These are phyloP conservation scores for Lucifuga dentata DNA, from an alignment of 2,113 vertebrate species.

Conservation along the genomic window DNA sequence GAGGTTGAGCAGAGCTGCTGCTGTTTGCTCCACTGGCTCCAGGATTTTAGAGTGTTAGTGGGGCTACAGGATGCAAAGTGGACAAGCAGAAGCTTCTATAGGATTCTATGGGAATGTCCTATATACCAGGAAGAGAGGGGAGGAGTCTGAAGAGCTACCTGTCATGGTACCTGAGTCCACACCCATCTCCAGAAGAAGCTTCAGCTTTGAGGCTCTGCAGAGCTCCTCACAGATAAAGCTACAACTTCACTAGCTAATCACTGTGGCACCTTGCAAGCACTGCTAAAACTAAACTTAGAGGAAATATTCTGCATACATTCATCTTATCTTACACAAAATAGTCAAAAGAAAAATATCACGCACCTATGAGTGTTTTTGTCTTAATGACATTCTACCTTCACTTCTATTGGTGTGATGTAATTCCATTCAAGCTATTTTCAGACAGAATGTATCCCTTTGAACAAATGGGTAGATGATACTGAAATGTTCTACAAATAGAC, in stretches of 20 bases:
- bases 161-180: conserved; percentile 94
- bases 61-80: conserved; percentile 81
- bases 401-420: not conserved
- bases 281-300: not conserved
- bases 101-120: conserved; percentile 89
- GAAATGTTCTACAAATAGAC: not conserved
- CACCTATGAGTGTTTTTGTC: not conserved
- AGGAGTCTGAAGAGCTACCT: conserved; percentile 92
- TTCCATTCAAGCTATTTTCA: not conserved
- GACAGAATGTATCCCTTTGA: not conserved
- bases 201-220: conserved; percentile 85
- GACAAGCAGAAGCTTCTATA: conserved; percentile 87
- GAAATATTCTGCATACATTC: no score
- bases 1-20: conserved; percentile 94
- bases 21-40: conserved; percentile 98
- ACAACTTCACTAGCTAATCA: not conserved
- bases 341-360: not conserved
- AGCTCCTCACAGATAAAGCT: conserved; percentile 2
- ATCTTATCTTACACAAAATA: no score
- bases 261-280: not conserved
- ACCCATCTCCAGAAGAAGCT: conserved; percentile 77
- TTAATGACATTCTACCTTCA: not conserved
- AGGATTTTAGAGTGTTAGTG: conserved; percentile 90
- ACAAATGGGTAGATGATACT: not conserved
- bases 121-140: conserved; percentile 92